Conservation (phyloP, 2,113 vertebrate species). For the Lophius piscatorius region DNA sequence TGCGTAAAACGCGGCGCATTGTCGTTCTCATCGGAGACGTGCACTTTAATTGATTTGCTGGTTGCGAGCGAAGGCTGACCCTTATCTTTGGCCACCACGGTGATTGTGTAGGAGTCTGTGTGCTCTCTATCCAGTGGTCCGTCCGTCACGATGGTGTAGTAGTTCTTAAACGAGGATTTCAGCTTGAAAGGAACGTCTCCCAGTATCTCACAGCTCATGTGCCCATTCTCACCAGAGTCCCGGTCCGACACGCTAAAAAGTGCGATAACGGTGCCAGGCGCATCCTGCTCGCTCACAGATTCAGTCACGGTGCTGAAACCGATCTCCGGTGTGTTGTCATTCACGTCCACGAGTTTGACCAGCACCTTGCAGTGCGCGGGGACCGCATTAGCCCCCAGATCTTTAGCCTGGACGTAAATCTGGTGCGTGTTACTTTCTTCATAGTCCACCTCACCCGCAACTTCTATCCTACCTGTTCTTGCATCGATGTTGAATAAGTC, state of each 20-base stretch:
- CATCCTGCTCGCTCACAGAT: constrained; percentile 93
- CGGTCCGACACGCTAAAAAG: constrained; percentile 95
- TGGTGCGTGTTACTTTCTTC: constrained; percentile 94
- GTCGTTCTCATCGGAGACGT: constrained; percentile 95
- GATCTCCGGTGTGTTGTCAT: constrained; percentile 97
- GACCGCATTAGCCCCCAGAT: constrained; percentile 94
- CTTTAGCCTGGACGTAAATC: constrained; percentile 95
- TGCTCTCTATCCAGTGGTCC: constrained; percentile 91
- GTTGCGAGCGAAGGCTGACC: constrained; percentile 89
- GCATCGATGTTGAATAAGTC: constrained; percentile 87
- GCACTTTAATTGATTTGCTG: constrained; percentile 93
- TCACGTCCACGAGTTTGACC: constrained; percentile 92
- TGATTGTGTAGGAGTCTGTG: constrained; percentile 90
- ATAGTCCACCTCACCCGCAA: constrained; percentile 93
- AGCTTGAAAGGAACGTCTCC: constrained; percentile 95
- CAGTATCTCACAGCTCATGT: constrained; percentile 92
- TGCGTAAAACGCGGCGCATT: constrained; percentile 94
- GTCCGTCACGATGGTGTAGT: constrained; percentile 96
- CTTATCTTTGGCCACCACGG: constrained; percentile 90
- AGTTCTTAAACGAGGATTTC: constrained; percentile 95
- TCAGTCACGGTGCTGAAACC: constrained; percentile 97
- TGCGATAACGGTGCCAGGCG: constrained; percentile 93
- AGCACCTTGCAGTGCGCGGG: constrained; percentile 98
- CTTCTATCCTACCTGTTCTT: constrained; percentile 90
- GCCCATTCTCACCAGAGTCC: constrained; percentile 95